Conservation (phyloP, 2,113 vertebrate species). For the Platanista minor region DNA sequence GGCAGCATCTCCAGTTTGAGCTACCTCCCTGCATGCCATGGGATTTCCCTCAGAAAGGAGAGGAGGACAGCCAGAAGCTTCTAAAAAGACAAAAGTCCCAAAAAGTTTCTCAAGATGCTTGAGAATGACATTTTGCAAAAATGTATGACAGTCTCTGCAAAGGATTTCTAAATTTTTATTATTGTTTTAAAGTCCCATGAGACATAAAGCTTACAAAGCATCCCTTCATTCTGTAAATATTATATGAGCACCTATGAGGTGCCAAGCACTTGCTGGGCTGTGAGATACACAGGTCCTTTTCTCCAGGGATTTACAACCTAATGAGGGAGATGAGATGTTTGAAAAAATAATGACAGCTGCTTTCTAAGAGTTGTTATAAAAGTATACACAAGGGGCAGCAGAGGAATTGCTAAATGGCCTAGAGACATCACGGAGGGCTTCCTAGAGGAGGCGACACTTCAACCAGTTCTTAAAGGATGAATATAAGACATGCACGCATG, state of each 20-base stretch:
- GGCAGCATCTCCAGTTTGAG: not conserved
- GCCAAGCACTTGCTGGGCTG: not conserved
- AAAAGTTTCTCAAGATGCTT: not conserved
- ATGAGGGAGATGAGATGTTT: not conserved
- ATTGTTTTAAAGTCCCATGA: not conserved
- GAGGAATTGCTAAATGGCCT: not conserved
- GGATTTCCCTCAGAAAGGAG: not conserved
- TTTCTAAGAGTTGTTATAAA: conserved; percentile 19
- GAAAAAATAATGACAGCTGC: not conserved
- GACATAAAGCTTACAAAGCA: not conserved
- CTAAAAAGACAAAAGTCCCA: not conserved
- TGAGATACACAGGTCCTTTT: not conserved
- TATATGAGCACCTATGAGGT: not conserved
- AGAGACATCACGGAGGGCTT: conserved; percentile 7
- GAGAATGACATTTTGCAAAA: not conserved
- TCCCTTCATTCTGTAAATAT: not conserved
- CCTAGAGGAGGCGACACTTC: not conserved
- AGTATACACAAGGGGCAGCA: not conserved
- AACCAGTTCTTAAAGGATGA: not conserved
- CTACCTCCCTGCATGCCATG: not conserved
- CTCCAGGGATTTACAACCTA: not conserved
- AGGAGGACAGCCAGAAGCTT: not conserved
- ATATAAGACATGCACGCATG: not conserved
- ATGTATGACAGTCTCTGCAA: not conserved
- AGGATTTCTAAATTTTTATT: not conserved